Conservation (phyloP, 2,797 vertebrate species). For the Taenioides sp. region DNA sequence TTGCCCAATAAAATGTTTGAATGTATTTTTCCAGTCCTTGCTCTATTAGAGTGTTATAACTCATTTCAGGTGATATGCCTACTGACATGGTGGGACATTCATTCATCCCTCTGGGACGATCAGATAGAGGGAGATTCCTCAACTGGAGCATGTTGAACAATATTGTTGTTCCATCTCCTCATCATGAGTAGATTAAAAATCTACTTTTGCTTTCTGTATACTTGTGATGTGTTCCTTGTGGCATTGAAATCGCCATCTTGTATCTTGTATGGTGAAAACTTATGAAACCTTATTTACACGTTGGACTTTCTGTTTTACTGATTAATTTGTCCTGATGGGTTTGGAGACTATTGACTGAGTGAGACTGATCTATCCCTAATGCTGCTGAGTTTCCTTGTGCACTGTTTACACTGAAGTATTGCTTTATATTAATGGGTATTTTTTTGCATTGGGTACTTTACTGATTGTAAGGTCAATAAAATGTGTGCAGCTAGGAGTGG, state of each 20-base stretch:
- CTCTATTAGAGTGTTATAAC: background rate
- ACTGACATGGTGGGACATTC: background rate
- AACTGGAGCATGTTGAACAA: too few relatives aligned
- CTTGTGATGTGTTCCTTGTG: too few relatives aligned
- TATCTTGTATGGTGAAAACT: background rate
- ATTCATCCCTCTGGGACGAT: too few relatives aligned
- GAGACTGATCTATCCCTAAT: background rate
- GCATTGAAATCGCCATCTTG: too few relatives aligned
- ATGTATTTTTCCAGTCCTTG: background rate
- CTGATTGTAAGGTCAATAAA: slow-evolving; percentile 32
- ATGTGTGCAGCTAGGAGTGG: slow-evolving; percentile 18
- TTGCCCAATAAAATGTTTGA: background rate
- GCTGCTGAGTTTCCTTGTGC: background rate
- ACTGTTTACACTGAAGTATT: background rate
- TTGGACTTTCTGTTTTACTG: background rate
- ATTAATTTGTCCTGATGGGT: background rate
- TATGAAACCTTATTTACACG: background rate
- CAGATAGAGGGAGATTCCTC: background rate
- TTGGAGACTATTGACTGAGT: background rate
- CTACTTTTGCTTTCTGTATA: too few relatives aligned
- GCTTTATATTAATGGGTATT: background rate
- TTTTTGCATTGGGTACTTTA: background rate
- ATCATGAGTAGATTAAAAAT: too few relatives aligned
- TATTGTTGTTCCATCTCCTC: too few relatives aligned
- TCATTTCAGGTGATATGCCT: background rate